Conservation (phyloP, 1,140 invertebrate genomes). For the Cyclina sinensis region DNA sequence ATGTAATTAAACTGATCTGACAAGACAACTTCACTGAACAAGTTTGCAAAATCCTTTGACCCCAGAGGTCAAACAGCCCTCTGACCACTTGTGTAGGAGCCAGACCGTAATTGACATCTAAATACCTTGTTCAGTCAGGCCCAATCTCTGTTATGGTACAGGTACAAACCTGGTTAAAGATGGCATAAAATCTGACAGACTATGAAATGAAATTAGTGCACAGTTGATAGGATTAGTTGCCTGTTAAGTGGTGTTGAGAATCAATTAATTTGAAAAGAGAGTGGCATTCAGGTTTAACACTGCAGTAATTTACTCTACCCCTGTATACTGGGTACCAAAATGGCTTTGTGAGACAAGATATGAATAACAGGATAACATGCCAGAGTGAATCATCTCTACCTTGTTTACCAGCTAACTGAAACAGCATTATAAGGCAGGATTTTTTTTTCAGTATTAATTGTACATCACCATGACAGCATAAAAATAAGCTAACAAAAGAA, state of each 20-base stretch:
- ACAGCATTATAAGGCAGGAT: too few relatives aligned
- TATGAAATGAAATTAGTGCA: slow-evolving; percentile 40
- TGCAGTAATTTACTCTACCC: neutral
- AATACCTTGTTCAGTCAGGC: slow-evolving; percentile 24
- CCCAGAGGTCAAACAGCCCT: neutral
- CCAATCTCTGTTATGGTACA: slow-evolving; percentile 15
- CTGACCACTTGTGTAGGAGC: neutral
- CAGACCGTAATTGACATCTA: neutral
- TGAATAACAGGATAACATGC: too few relatives aligned
- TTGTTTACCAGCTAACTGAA: too few relatives aligned
- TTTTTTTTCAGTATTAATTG: too few relatives aligned
- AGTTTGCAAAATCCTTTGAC: neutral
- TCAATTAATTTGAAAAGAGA: neutral
- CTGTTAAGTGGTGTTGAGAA: slow-evolving; percentile 18
- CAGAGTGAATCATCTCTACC: too few relatives aligned
- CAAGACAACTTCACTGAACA: neutral
- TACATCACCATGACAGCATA: too few relatives aligned
- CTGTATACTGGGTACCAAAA: too few relatives aligned
- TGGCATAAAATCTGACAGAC: slow-evolving; percentile 36
- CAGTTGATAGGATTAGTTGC: neutral
- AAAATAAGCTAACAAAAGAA: too few relatives aligned
- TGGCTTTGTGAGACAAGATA: too few relatives aligned
- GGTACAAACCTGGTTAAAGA: slow-evolving; percentile 2
- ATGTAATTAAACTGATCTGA: too few relatives aligned
- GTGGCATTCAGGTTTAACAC: neutral